Base-by-base conservation (phyloP, 2,888 invertebrate species). In the Ophioninae sp. region DNA sequence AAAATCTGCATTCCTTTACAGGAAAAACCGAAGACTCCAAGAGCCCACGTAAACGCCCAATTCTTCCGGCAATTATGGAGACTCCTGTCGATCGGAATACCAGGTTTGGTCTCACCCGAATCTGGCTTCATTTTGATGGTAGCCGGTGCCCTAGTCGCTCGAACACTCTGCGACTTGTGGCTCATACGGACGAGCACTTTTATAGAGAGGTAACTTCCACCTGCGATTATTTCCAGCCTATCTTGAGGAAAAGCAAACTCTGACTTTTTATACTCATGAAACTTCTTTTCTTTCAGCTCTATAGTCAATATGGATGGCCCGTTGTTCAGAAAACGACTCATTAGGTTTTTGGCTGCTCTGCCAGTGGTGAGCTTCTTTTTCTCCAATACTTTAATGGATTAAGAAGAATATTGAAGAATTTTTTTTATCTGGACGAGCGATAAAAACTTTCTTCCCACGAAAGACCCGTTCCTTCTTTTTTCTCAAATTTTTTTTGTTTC, bases 131-230 rank as follows among this genome's bases (percentile, higher is more conserved):
- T 97, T 90, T 85, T 95, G 13, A 92, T 97, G 37, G 96, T 98
- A 7, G 99, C 99, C 0, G 91, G 94, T 6, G 96, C 98, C 6
- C 94, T 99, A 62, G 95, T 99, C 30, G 96, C 97, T 2, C 95
- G 99, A 87, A 99, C 99, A 0, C 95, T 98, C 87, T 99, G 99
- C 91, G 99, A 99, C 93, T 95, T 99, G 75, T 99, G 99, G 98
- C 96, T 99, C 94, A 99, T 99, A 88, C 97, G 97, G 90, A 98
- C 97, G 92, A 97, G 97, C 13, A 99, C 99, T 1, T 95, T 97
- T 78, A 96, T 99, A 88, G 99, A 99, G 94, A 97, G 97, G 97
- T 96, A 92, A 93, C 93, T 87, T n/a, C n/a, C 41, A 84, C 86
- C 88, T 86, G 67, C 10, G 7, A 30, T 10, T 6, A 10, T 8